These are phyloP conservation scores for Formicarius rufipectus DNA, from an alignment of 2,113 vertebrate genomes.

Conservation along the genomic window DNA sequence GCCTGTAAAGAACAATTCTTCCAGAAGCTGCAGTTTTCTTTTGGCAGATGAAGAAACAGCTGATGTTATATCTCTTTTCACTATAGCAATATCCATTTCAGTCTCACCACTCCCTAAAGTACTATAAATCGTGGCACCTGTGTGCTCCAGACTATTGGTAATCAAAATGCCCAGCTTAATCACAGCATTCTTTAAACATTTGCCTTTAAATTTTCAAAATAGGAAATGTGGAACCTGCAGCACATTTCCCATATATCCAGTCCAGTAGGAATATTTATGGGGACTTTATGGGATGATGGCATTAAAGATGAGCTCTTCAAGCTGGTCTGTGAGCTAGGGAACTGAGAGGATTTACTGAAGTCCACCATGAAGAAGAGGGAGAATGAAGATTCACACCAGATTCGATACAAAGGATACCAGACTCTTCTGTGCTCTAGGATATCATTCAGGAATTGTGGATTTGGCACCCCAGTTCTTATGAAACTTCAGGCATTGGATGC, in stretches of 20 bases:
- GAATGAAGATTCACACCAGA: not conserved
- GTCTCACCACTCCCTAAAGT: not conserved
- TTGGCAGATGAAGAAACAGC: not conserved
- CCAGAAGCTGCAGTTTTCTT: not conserved
- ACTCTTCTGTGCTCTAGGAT: not conserved
- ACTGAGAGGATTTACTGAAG: conserved; percentile 1
- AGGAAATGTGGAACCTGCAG: not conserved
- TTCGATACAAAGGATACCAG: not conserved
- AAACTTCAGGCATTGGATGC: not conserved
- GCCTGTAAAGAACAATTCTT: not conserved
- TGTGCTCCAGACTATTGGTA: not conserved
- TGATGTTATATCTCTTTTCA: not conserved
- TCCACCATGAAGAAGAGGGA: not conserved
- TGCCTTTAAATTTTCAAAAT: conserved; percentile 17
- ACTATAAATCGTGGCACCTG: not conserved
- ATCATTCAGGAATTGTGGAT: not conserved
- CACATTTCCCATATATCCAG: not conserved
- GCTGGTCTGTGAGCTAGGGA: not conserved
- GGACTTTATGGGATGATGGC: not conserved
- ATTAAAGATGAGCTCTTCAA: not conserved
- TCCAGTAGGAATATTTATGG: not conserved
- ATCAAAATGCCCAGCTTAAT: not conserved
- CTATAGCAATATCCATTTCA: not conserved
- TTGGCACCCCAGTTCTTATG: not conserved
- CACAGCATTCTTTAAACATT: not conserved